Evolutionary conservation across 2,797 vertebrate genomes (phyloP).

Genomic region (Lepus oiostolus): DNA sequence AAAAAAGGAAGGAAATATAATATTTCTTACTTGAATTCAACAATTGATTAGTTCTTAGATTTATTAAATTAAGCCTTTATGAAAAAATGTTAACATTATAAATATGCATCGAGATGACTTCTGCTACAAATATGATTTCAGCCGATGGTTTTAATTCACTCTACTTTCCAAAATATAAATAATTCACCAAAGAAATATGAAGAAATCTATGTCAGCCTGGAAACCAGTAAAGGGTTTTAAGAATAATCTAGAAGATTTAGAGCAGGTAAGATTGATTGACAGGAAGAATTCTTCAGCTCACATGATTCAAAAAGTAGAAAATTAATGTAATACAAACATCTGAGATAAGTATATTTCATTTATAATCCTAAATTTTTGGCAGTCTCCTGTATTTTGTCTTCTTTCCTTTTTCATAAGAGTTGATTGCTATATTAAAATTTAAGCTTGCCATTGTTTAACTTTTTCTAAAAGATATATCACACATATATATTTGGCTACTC

Average conservation of each 20-base stretch:
- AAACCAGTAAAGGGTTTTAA: slow-evolving; percentile 8
- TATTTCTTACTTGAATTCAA: slow-evolving; percentile 22
- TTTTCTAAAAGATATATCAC: not conserved
- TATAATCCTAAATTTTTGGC: not conserved
- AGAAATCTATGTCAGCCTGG: not conserved
- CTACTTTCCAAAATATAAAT: not conserved
- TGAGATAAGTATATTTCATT: not conserved
- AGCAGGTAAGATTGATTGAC: not conserved
- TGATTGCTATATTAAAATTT: not conserved
- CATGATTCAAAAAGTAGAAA: slow-evolving; percentile 7
- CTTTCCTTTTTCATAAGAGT: not conserved
- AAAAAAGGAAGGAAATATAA: not conserved
- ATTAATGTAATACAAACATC: not conserved
- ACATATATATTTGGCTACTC: not conserved
- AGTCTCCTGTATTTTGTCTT: not conserved
- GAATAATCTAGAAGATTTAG: not conserved
- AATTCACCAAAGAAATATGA: not conserved
- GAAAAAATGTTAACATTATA: slow-evolving; percentile 6
- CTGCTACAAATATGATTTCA: not conserved
- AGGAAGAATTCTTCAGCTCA: not conserved
- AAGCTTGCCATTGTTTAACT: not conserved
- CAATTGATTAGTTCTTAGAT: not conserved
- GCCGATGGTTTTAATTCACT: not conserved
- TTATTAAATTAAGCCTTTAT: not conserved
- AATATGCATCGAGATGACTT: not conserved